phyloP scores from a whole-genome alignment of 2,113 vertebrate genomes.

The Sporophila hypoxantha region DNA sequence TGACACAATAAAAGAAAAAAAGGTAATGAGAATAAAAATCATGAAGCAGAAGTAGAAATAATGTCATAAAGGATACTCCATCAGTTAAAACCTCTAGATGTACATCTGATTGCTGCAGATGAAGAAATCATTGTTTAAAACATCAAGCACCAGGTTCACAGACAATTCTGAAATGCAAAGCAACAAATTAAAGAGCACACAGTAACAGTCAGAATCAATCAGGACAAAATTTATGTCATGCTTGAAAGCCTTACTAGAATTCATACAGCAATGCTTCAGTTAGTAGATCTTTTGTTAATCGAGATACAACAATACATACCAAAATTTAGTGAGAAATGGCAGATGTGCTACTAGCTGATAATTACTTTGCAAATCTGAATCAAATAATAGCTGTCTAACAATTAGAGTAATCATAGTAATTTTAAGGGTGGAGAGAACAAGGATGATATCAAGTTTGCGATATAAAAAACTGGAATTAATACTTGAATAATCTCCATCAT shows the following conservation, averaged over 20 bases:
- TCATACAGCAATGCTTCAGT: conserved; percentile 30
- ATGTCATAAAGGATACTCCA: conserved; percentile 9
- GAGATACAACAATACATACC: conserved; percentile 47
- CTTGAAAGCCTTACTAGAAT: conserved; percentile 56
- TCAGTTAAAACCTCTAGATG: conserved; percentile 21
- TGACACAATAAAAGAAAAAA: conserved; percentile 13
- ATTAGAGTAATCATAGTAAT: conserved; percentile 77
- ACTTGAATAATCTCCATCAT: conserved; percentile 73
- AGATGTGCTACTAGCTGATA: conserved; percentile 64
- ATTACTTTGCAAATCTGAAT: conserved; percentile 70
- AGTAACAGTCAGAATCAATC: conserved; percentile 49
- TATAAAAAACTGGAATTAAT: conserved; percentile 74
- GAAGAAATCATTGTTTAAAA: conserved; percentile 31
- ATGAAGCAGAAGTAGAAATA: conserved; percentile 20
- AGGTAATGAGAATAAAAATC: neutral
- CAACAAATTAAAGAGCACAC: conserved; percentile 36
- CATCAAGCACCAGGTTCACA: conserved; percentile 6
- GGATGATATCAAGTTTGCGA: conserved; percentile 70
- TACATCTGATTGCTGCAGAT: neutral
- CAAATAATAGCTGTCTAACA: conserved; percentile 74
- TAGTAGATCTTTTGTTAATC: conserved; percentile 63
- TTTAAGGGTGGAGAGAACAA: conserved; percentile 73
- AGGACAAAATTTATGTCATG: conserved; percentile 48
- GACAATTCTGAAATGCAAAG: conserved; percentile 49
- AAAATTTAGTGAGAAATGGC: conserved; percentile 69